phyloP scores from a whole-genome alignment of 2,797 vertebrate genomes.

The Morus bassanus region DNA sequence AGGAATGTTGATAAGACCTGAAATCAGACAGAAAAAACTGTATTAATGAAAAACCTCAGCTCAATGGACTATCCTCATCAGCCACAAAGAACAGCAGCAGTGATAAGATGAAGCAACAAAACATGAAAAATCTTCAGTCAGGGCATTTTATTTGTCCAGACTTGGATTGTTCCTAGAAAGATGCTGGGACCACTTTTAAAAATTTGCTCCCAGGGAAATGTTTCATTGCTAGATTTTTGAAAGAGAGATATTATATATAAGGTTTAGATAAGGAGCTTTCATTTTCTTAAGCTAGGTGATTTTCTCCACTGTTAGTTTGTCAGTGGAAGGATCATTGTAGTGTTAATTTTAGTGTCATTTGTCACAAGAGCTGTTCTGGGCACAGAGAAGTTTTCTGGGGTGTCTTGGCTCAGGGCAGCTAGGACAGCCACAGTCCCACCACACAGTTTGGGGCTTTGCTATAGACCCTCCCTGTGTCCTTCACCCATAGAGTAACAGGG shows the following conservation, averaged over 20 bases:
- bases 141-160: neutral
- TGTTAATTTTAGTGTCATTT: neutral
- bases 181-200: neutral
- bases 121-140: neutral
- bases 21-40: neutral
- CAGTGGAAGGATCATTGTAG: neutral
- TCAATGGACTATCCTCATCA: neutral
- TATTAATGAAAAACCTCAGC: neutral
- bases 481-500: neutral
- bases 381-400: neutral
- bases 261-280: neutral
- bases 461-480: neutral
- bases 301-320: neutral
- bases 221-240: neutral
- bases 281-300: neutral
- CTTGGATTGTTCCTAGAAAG: neutral
- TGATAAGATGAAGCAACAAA: neutral
- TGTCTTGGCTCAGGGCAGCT: neutral
- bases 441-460: neutral
- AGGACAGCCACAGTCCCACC: no score
- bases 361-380: neutral
- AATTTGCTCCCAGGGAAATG: neutral
- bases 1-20: conserved; percentile 94
- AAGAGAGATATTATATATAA: neutral
- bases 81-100: neutral